These are phyloP conservation scores for Vombatus ursinus DNA, from an alignment of 2,113 vertebrate species.

Conservation along the genomic window DNA sequence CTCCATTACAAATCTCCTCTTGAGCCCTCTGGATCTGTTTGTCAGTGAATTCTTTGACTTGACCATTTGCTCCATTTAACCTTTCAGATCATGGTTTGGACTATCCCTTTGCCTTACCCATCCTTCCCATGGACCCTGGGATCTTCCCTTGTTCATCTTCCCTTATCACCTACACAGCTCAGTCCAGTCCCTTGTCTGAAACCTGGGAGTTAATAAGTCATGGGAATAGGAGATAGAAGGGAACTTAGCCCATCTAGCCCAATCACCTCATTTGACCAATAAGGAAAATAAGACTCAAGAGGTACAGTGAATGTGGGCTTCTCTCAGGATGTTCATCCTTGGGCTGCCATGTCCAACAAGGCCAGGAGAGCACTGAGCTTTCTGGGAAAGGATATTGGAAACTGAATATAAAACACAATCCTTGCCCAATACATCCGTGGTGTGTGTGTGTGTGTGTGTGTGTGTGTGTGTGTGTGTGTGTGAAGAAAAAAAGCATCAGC, in stretches of 20 bases:
- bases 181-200: background rate
- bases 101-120: background rate
- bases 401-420: background rate
- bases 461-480: too few relatives aligned
- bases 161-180: background rate
- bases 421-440: background rate
- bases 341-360: background rate
- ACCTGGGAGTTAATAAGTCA: background rate
- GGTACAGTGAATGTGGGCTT: background rate
- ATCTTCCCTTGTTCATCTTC: background rate
- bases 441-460: background rate
- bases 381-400: background rate
- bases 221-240: background rate
- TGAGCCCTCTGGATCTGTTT: background rate
- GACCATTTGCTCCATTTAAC: background rate
- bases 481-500: background rate
- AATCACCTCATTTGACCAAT: background rate
- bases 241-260: background rate
- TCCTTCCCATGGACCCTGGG: background rate
- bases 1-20: background rate
- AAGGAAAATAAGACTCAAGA: background rate
- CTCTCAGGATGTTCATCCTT: background rate
- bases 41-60: background rate
- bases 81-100: background rate
- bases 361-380: background rate